Evolutionary conservation across 2,888 invertebrate genomes (phyloP).

Genomic region (Hoplodrina blanda): DNA sequence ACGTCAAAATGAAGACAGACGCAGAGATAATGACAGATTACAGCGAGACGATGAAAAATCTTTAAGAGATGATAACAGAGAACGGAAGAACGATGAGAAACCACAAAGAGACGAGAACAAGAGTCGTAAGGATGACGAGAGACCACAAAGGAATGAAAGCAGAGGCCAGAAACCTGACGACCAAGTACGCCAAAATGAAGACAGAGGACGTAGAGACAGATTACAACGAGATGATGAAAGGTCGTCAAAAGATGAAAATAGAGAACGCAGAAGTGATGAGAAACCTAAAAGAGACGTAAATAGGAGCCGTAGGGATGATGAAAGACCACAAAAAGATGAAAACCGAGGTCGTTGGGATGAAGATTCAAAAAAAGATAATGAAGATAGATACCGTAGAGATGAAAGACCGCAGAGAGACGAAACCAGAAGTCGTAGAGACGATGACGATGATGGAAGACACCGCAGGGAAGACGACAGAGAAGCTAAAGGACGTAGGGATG

Average conservation of each 20-base stretch:
- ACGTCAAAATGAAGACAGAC: slow-evolving; percentile 33
- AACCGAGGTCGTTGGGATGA: slow-evolving; percentile 41
- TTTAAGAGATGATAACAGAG: slow-evolving; percentile 47
- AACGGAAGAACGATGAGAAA: slow-evolving; percentile 47
- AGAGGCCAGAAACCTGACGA: slow-evolving; percentile 37
- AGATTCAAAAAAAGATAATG: slow-evolving; percentile 1
- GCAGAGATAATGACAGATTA: slow-evolving; percentile 34
- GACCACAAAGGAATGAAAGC: slow-evolving; percentile 18
- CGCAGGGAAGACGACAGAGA: slow-evolving; percentile 46
- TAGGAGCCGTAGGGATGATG: slow-evolving; percentile 45
- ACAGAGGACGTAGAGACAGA: slow-evolving; percentile 44
- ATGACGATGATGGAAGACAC: slow-evolving; percentile 52
- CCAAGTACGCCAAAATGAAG: slow-evolving; percentile 22
- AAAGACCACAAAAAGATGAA: slow-evolving; percentile 25
- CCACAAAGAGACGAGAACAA: slow-evolving; percentile 33
- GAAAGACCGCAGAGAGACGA: slow-evolving; percentile 31
- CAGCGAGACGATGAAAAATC: slow-evolving; percentile 33
- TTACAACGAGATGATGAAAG: slow-evolving; percentile 32
- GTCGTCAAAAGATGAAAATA: slow-evolving; percentile 38
- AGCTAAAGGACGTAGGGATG: slow-evolving; percentile 20
- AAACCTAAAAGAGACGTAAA: slow-evolving; percentile 30
- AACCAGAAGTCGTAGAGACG: slow-evolving; percentile 37
- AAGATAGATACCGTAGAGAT: slow-evolving; percentile 2
- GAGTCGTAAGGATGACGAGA: slow-evolving; percentile 21
- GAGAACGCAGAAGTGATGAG: slow-evolving; percentile 49